These are phyloP conservation scores for Epinotia nisella DNA, from an alignment of 2,888 invertebrate genomes.

Conservation along the genomic window DNA sequence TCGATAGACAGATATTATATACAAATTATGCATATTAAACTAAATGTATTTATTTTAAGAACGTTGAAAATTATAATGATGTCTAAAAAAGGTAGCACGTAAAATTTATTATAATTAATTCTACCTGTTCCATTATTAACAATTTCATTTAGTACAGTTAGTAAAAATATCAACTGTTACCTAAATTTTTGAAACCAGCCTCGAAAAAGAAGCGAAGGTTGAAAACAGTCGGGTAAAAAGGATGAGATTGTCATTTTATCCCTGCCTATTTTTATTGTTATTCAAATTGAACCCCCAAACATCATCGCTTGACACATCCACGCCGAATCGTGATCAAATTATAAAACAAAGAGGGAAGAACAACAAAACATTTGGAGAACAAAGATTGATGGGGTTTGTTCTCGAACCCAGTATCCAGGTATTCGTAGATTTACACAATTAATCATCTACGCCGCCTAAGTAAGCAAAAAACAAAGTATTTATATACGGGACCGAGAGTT, in stretches of 20 bases:
- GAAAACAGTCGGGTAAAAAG: too few species aligned
- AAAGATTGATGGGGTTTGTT: slow-evolving; percentile 44
- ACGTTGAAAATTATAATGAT: too few species aligned
- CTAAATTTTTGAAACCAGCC: neutral
- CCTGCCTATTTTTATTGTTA: neutral
- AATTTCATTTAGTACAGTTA: too few species aligned
- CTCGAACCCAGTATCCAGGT: slow-evolving; percentile 40
- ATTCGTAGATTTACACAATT: slow-evolving; percentile 48
- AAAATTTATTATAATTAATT: too few species aligned
- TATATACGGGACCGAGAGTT: slow-evolving; percentile 22
- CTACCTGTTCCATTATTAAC: too few species aligned
- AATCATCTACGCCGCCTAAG: slow-evolving; percentile 56
- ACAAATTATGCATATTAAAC: too few species aligned
- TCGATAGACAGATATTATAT: too few species aligned
- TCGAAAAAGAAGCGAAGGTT: neutral
- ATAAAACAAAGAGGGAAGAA: slow-evolving; percentile 36
- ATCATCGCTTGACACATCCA: slow-evolving; percentile 16
- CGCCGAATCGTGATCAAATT: slow-evolving; percentile 29
- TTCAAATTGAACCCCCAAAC: neutral
- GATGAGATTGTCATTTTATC: too few species aligned
- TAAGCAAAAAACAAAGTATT: slow-evolving; percentile 53
- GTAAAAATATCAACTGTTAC: too few species aligned
- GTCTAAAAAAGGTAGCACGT: too few species aligned
- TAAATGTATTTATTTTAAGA: too few species aligned
- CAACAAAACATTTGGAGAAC: slow-evolving; percentile 43